Evolutionary conservation across 1,140 invertebrate species (phyloP).

Genomic region (Melitaea cinxia): DNA sequence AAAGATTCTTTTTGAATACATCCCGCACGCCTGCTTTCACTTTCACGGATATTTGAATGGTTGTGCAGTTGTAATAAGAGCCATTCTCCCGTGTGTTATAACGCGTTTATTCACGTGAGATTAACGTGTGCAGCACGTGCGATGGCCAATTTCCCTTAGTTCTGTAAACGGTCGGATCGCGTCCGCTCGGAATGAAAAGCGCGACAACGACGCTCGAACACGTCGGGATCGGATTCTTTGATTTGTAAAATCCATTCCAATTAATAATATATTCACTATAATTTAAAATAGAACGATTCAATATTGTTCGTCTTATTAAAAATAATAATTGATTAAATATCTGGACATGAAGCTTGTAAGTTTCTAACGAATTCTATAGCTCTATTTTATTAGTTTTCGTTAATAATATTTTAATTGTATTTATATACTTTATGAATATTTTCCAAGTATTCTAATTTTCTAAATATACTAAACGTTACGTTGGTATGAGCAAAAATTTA

Average conservation of each 20-base stretch:
- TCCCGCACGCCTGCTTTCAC: constrained; percentile 1
- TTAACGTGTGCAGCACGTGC: constrained; percentile 46
- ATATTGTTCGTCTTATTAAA: not conserved
- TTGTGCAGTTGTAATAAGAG: not conserved
- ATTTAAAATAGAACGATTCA: not conserved
- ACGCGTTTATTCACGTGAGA: constrained; percentile 17
- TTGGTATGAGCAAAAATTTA: not conserved
- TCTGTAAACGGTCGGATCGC: constrained; percentile 39
- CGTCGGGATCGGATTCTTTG: constrained; percentile 40
- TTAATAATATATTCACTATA: not conserved
- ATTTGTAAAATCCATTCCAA: constrained; percentile 4
- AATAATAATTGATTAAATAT: no score
- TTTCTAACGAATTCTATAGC: not conserved
- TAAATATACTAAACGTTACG: no score
- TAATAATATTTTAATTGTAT: no score
- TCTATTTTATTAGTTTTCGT: no score
- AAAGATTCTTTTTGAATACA: not conserved
- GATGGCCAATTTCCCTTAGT: constrained; percentile 54
- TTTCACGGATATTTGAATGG: not conserved
- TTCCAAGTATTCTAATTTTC: no score
- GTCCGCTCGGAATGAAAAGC: constrained; percentile 32
- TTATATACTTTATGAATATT: no score
- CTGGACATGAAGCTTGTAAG: not conserved
- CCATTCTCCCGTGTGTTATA: not conserved
- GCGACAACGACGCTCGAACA: constrained; percentile 37